A percentile compares a stretch with the other conserved stretches of the same genome.
These are phyloP conservation scores for Heliconius hortense DNA, from an alignment of 2,888 invertebrate species.

Conservation along the genomic window DNA sequence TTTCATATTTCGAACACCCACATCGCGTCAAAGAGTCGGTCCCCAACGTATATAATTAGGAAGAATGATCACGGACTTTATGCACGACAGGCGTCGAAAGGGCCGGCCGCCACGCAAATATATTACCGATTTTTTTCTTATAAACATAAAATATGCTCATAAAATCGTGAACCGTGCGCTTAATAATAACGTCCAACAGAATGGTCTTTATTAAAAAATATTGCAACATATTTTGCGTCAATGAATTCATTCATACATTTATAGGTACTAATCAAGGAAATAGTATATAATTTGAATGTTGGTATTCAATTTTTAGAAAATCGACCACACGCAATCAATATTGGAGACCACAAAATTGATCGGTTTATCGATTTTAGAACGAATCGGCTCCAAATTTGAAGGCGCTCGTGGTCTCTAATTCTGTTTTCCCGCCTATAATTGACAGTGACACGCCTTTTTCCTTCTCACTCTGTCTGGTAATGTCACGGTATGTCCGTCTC, in stretches of 20 bases:
- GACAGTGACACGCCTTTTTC: conserved; percentile 73
- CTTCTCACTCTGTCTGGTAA: conserved; percentile 51
- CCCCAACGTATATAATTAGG: conserved; percentile 75
- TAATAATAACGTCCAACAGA: conserved; percentile 60
- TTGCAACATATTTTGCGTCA: conserved; percentile 62
- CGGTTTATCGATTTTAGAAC: conserved; percentile 80
- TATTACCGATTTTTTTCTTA: conserved; percentile 73
- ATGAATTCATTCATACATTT: conserved; percentile 68
- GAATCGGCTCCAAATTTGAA: conserved; percentile 80
- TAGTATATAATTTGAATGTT: conserved; percentile 70
- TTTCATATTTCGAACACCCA: conserved; percentile 80
- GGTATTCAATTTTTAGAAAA: conserved; percentile 77
- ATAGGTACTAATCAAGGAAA: conserved; percentile 68
- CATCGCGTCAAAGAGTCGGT: conserved; percentile 62
- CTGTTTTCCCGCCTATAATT: conserved; percentile 81
- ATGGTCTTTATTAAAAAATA: conserved; percentile 70
- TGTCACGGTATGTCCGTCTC: conserved; percentile 52
- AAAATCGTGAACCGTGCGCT: conserved; percentile 64
- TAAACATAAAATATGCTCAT: conserved; percentile 71
- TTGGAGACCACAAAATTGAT: conserved; percentile 68
- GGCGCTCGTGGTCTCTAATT: conserved; percentile 78
- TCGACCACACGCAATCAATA: conserved; percentile 78
- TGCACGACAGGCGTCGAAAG: conserved; percentile 79
- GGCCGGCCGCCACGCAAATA: conserved; percentile 71
- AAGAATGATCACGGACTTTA: conserved; percentile 75